phyloP scores from a whole-genome alignment of 2,113 vertebrate genomes.

The Choloepus hoffmanni region DNA sequence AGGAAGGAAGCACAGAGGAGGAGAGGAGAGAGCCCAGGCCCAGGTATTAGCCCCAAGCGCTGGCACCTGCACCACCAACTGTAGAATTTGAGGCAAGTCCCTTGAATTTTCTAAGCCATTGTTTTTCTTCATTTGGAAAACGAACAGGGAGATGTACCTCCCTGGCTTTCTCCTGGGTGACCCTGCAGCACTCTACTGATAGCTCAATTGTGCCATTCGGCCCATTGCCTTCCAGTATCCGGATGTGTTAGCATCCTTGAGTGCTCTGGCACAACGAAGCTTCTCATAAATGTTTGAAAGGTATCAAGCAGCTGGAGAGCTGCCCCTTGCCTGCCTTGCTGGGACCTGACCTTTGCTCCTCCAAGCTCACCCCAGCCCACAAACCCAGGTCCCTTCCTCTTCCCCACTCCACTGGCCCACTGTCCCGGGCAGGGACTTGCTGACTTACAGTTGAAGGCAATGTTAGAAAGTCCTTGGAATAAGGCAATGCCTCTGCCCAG shows the following conservation, averaged over 20 bases:
- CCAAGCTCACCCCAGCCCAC: not conserved
- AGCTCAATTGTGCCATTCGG: not conserved
- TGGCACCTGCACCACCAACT: not conserved
- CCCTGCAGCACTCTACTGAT: rapidly evolving
- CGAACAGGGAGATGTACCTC: not conserved
- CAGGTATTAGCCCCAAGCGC: too few species aligned
- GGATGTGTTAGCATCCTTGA: not conserved
- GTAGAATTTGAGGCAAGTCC: not conserved
- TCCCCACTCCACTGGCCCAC: not conserved
- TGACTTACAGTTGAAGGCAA: conserved; percentile 95
- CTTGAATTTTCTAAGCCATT: not conserved
- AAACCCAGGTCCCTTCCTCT: rapidly evolving
- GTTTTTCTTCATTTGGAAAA: not conserved
- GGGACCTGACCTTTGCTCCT: not conserved
- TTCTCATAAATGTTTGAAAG: rapidly evolving
- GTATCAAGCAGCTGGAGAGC: not conserved
- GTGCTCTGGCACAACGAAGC: not conserved
- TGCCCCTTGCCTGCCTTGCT: not conserved
- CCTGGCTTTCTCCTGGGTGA: not conserved
- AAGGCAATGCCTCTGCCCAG: conserved; percentile 94
- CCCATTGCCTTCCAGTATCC: not conserved
- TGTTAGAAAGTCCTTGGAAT: conserved; percentile 96
- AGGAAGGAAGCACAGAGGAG: rapidly evolving
- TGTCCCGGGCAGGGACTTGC: rapidly evolving
- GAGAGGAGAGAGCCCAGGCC: not conserved